phyloP scores from a whole-genome alignment of 2,888 invertebrate genomes.

The Scaptomyza tumidula region DNA sequence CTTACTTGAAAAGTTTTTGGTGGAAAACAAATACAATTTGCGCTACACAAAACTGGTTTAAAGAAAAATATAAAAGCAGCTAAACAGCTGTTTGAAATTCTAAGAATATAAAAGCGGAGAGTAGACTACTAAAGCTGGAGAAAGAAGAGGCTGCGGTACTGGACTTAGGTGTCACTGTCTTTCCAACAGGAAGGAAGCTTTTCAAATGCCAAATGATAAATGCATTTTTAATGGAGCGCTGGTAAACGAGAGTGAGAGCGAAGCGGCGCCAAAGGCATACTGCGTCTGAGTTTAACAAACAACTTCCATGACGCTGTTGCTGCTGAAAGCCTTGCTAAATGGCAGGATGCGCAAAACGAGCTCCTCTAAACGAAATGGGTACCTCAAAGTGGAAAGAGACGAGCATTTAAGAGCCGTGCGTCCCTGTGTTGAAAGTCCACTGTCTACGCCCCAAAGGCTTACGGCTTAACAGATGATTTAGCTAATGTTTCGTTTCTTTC shows the following conservation, averaged over 20 bases:
- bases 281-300: slow-evolving; percentile 63
- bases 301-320: slow-evolving; percentile 61
- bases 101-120: slow-evolving; percentile 23
- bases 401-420: slow-evolving; percentile 1
- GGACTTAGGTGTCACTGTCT: slow-evolving; percentile 64
- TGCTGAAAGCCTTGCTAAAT: slow-evolving; percentile 51
- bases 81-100: slow-evolving; percentile 52
- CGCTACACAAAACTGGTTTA: slow-evolving; percentile 35
- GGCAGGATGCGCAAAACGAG: slow-evolving; percentile 59
- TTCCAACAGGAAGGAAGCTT: slow-evolving; percentile 76
- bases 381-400: slow-evolving; percentile 31
- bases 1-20: slow-evolving; percentile 48
- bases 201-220: slow-evolving; percentile 78
- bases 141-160: slow-evolving; percentile 30
- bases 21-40: slow-evolving; percentile 69
- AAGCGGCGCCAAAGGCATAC: slow-evolving; percentile 32
- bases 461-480: slow-evolving; percentile 65
- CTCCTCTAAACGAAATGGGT: slow-evolving; percentile 46
- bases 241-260: slow-evolving; percentile 20
- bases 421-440: slow-evolving; percentile 1
- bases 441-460: slow-evolving; percentile 25
- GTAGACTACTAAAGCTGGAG: slow-evolving; percentile 16
- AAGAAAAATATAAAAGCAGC: slow-evolving; percentile 14
- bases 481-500: slow-evolving; percentile 64
- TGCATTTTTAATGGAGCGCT: slow-evolving; percentile 74